Conservation (phyloP, 2,113 vertebrate species). For the Corvus moneduloides region DNA sequence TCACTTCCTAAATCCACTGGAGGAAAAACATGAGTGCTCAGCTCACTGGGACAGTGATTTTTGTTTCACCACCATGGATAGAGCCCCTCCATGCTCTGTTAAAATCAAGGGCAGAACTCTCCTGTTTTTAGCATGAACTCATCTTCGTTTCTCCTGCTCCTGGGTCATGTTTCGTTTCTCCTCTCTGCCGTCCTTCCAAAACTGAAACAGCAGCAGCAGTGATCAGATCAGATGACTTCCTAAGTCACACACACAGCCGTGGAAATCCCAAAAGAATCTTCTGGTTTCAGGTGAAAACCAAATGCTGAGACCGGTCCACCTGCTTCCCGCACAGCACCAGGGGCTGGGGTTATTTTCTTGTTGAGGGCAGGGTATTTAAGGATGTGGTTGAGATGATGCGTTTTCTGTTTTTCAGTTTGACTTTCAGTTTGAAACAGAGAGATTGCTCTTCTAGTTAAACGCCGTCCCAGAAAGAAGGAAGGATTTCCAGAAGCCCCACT, state of each 20-base stretch:
- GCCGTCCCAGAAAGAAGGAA: slow-evolving; percentile 17
- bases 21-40: background rate
- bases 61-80: background rate
- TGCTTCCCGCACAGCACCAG: background rate
- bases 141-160: background rate
- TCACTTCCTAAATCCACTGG: background rate
- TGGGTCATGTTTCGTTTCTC: background rate
- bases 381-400: slow-evolving; percentile 30
- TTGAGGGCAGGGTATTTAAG: background rate
- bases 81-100: background rate
- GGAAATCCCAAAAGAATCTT: slow-evolving; percentile 27
- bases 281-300: slow-evolving; percentile 29
- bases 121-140: background rate
- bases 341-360: background rate
- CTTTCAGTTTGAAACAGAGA: slow-evolving; percentile 60
- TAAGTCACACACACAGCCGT: background rate
- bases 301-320: background rate
- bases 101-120: background rate
- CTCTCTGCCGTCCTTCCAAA: background rate
- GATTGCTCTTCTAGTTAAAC: slow-evolving; percentile 5
- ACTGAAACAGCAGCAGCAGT: background rate
- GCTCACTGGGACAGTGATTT: background rate
- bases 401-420: slow-evolving; percentile 60
- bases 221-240: background rate
- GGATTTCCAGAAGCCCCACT: slow-evolving; percentile 5